A percentile compares a stretch with the other conserved stretches of the same genome.
phyloP scores from a whole-genome alignment of 1,140 invertebrate genomes.

The Pissodes strobi region DNA sequence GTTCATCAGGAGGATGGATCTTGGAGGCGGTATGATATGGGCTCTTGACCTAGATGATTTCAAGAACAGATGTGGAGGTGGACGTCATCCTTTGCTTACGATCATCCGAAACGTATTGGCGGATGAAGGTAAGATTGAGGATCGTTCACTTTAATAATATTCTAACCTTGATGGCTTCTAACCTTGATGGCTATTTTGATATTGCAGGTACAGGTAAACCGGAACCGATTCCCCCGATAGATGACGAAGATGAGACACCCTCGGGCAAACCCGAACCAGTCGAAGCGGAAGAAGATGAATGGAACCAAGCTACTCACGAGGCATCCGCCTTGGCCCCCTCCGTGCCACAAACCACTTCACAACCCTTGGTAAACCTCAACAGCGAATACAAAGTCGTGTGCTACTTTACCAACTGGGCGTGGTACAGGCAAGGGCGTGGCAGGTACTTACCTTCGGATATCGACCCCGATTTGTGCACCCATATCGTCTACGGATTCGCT shows the following conservation, averaged over 20 bases:
- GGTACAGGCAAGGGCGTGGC: constrained; percentile 65
- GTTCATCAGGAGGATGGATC: constrained; percentile 72
- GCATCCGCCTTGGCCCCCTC: background rate
- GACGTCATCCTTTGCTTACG: constrained; percentile 74
- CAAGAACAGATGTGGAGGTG: constrained; percentile 72
- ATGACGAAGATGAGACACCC: constrained; percentile 9
- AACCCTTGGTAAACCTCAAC: constrained; percentile 40
- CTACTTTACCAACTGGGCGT: constrained; percentile 74
- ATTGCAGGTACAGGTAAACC: constrained; percentile 37
- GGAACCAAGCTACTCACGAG: background rate
- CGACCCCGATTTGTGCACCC: constrained; percentile 71
- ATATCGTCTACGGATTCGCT: constrained; percentile 76
- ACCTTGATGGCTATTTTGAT: background rate
- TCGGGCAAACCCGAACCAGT: constrained; percentile 30
- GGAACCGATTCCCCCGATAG: constrained; percentile 30
- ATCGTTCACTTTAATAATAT: too few species aligned
- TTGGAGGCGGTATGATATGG: constrained; percentile 91
- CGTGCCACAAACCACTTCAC: constrained; percentile 11
- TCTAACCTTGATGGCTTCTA: too few species aligned
- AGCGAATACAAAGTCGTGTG: constrained; percentile 67
- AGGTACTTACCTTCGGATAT: constrained; percentile 71
- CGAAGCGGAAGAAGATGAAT: constrained; percentile 24
- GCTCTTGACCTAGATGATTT: constrained; percentile 88
- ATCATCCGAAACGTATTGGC: constrained; percentile 71
- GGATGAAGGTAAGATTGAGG: constrained; percentile 45